Base-by-base conservation (phyloP, 2,888 invertebrate genomes). In the Tillus elongatus region DNA sequence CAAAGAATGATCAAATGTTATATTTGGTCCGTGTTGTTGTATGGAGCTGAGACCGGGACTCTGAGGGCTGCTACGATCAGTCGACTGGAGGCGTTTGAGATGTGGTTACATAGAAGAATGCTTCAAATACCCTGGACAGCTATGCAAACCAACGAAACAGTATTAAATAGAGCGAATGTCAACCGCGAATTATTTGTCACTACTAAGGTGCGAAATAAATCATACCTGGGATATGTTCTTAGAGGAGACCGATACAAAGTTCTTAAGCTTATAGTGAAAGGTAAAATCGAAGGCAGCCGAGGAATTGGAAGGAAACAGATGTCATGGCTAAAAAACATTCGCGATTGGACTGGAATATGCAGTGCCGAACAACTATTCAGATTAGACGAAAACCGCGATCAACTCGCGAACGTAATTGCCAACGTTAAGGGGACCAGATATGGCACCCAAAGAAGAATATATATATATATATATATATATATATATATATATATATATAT, bases 251-350 rank as follows among this genome's bases (percentile, higher is more conserved):
- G 32, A 27, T 43, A 43, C 34, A 13, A 31, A 10, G 19, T 44
- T 11, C 33, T 42, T 4, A 27, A 36, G 14, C 33, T 43, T 24
- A 42, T 43, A 37, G 35, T 43, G 35, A 40, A 36, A 15, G 36
- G 40, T 10, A 43, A 34, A 15, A 35, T 44, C 11, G 40, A 43
- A n/a, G n/a, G n/a, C 24, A 4, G 29, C 11, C 4, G 29, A 29
- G 11, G 29, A 29, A 9, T 29, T 29, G 29, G 11, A 29, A 29
- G 11, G 29, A 29, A 29, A 11, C 29, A 29, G 29, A 29, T 10
- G 8, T 29, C 29, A 29, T 29, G 11, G 11, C 24, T 19, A 19
- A 19, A 19, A n/a, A 19, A 19, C 24, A 19, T 19, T n/a, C 24
- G 24, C 6, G 24, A 19, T 8, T 19, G n/a, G 24, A 19, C n/a